A percentile compares a stretch with the other conserved stretches of the same genome.
These are phyloP conservation scores for Butorides virescens DNA, from an alignment of 2,113 vertebrate species.

Conservation along the genomic window DNA sequence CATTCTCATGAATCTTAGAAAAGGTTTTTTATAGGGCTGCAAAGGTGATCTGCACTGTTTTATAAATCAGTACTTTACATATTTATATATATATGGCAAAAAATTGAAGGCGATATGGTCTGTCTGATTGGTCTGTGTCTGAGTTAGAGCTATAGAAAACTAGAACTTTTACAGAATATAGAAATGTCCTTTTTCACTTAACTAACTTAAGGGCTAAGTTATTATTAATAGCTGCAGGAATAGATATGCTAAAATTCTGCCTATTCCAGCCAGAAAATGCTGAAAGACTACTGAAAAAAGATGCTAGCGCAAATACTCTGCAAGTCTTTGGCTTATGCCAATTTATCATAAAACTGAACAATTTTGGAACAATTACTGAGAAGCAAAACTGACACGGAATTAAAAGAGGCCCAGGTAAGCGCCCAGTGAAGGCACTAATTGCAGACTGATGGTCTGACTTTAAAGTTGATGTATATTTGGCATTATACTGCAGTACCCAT, in stretches of 20 bases:
- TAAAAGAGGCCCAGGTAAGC: background rate
- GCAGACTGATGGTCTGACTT: background rate
- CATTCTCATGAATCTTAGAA: background rate
- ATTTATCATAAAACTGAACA: background rate
- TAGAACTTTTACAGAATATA: background rate
- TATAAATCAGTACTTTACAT: background rate
- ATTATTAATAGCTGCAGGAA: background rate
- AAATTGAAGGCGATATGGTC: background rate
- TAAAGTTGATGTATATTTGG: background rate
- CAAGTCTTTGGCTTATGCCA: background rate
- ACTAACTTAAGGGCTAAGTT: background rate
- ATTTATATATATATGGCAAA: background rate
- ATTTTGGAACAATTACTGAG: background rate
- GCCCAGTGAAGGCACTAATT: background rate
- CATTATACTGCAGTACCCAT: background rate
- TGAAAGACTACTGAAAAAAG: background rate
- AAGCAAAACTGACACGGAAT: background rate
- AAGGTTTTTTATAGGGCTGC: background rate
- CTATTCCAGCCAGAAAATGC: background rate
- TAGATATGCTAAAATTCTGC: background rate
- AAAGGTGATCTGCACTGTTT: background rate
- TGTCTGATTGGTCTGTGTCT: background rate
- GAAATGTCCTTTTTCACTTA: background rate
- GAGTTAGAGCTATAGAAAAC: background rate
- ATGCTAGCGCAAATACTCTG: background rate